Conservation (phyloP, 1,140 invertebrate species). For the Apis cerana region DNA sequence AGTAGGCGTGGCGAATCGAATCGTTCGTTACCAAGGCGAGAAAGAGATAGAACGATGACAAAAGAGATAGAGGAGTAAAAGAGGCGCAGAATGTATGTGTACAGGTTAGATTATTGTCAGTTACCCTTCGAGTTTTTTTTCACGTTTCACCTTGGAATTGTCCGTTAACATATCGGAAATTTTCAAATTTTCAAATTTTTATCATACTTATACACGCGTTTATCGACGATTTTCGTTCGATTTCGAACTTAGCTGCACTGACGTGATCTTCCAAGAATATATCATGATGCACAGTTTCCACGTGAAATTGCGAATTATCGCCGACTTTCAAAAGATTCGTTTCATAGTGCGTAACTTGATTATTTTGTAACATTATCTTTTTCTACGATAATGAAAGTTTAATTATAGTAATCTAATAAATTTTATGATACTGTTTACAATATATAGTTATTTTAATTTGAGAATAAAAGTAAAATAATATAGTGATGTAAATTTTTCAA, state of each 20-base stretch:
- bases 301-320: slow-evolving; percentile 3
- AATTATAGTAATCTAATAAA: neutral
- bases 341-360: neutral
- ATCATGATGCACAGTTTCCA: neutral
- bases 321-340: neutral
- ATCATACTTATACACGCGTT: neutral
- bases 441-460: neutral
- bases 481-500: neutral
- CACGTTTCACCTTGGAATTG: neutral
- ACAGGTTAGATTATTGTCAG: neutral
- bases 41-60: neutral
- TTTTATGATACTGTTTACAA: neutral
- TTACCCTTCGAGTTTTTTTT: neutral
- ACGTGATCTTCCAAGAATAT: slow-evolving; percentile 26
- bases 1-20: slow-evolving; percentile 42
- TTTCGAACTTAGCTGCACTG: neutral
- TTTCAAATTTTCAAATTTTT: neutral
- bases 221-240: slow-evolving; percentile 1
- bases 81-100: neutral
- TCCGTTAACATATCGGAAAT: neutral
- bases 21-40: slow-evolving; percentile 25
- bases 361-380: neutral
- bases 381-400: neutral
- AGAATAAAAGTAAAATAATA: neutral
- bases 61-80: neutral